Percentiles rank a stretch among this genome's conserved stretches.
Conservation (phyloP, 2,797 vertebrate genomes). For the Octomys mimax region DNA sequence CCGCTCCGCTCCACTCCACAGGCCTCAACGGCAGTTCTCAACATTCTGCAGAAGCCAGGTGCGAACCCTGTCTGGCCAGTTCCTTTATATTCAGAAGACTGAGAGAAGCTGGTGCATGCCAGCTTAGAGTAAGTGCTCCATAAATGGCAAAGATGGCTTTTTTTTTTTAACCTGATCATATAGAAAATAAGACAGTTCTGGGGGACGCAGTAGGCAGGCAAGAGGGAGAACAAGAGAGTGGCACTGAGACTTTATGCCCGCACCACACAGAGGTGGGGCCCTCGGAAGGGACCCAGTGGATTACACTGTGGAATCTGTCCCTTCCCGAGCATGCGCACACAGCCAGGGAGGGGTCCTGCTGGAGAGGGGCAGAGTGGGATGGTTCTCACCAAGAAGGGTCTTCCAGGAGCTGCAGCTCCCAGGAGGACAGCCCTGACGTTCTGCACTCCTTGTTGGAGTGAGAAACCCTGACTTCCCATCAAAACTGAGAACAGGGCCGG, state of each 20-base stretch:
- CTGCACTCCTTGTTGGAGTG: fast-evolving
- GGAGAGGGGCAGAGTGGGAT: background rate
- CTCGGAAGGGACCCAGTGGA: fast-evolving
- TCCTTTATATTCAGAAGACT: background rate
- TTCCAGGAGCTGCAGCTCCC: background rate
- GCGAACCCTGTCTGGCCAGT: background rate
- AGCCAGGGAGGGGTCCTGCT: background rate
- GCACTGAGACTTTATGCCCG: background rate
- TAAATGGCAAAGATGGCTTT: too few species aligned
- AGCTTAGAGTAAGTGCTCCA: background rate
- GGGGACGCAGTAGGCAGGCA: background rate
- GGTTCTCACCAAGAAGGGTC: background rate
- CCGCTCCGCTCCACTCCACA: background rate
- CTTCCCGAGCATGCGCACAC: background rate
- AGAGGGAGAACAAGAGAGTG: background rate
- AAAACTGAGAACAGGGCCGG: background rate
- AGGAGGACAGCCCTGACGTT: fast-evolving
- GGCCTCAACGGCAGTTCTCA: background rate
- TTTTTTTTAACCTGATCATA: background rate
- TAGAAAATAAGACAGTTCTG: background rate
- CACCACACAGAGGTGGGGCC: background rate
- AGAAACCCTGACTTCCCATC: background rate
- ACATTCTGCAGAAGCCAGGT: background rate
- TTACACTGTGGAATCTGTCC: too few species aligned
- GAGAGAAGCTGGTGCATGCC: background rate